A percentile compares a stretch with the other conserved stretches of the same genome.
Conservation (phyloP, 2,888 invertebrate species). For the Hypomecis atomaria region DNA sequence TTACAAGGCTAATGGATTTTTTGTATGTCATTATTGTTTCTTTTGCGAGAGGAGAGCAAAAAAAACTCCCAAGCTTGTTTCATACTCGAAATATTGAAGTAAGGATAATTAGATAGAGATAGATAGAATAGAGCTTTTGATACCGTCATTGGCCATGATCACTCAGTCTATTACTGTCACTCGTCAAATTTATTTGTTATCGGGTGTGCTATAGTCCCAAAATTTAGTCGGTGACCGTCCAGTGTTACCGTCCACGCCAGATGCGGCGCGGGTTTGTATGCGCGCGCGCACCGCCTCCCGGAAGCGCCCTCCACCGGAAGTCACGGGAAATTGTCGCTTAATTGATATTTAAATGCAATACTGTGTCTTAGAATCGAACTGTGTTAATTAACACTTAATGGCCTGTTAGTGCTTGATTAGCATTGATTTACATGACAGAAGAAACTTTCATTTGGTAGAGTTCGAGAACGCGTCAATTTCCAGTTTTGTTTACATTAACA, state of each 20-base stretch:
- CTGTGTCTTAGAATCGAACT: constrained; percentile 32
- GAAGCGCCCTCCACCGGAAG: constrained; percentile 66
- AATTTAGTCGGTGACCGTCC: constrained; percentile 14
- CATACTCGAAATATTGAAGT: too few species aligned
- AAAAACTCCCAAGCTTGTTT: too few species aligned
- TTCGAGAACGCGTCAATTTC: not conserved
- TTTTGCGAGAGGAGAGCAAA: not conserved
- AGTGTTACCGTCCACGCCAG: constrained; percentile 23
- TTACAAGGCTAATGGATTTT: too few species aligned
- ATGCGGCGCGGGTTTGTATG: constrained; percentile 71
- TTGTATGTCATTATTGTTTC: not conserved
- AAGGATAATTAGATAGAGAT: too few species aligned
- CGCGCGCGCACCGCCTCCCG: constrained; percentile 61
- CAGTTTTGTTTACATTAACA: too few species aligned
- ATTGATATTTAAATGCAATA: constrained; percentile 72
- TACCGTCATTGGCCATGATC: too few species aligned
- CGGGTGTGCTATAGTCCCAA: not conserved
- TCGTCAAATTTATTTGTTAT: too few species aligned
- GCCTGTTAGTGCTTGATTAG: constrained; percentile 2
- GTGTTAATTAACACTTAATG: constrained; percentile 34
- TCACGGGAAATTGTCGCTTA: constrained; percentile 65
- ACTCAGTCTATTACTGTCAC: not conserved
- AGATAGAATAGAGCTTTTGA: too few species aligned
- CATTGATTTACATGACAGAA: not conserved
- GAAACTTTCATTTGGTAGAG: constrained; percentile 1